Base-by-base conservation (phyloP, 2,113 vertebrate genomes). In the Casuarius casuarius region DNA sequence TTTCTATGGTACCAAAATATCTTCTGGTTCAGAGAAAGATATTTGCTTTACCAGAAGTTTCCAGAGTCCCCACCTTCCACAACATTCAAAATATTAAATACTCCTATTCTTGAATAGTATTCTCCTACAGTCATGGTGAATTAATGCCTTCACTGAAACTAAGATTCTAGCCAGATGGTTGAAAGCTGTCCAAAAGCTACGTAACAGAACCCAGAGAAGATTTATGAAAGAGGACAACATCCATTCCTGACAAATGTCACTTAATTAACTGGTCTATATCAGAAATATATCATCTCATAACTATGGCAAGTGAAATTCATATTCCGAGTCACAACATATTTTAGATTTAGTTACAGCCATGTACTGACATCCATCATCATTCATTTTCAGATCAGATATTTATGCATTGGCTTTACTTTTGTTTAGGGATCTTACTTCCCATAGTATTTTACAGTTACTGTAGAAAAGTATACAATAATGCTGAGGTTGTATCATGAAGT, bases 201-300 rank as follows among this genome's bases (percentile, higher is more conserved):
- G 75, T 82, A 89, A 68, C 8, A 84, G 44, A 87, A 89, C 10
- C 3, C 6, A 76, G 49, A 14, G 35, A 87, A 73, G 73, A 93
- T 70, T 95, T 79, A 91, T 59, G 38, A 83, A 85, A 87, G 91
- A 70, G 17, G n/a, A 83, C 20, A 77, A 51, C 77, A n/a, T 66
- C 87, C 44, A 70, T 49, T 80, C 54, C 73, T 91, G 33, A 71
- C 40, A 95, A 91, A 90, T 59, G 40, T 87, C 74, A 91, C 22
- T 79, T 67, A 94, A 31, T 42, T 85, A 94, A 91, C 62, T 83
- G 23, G 63, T 68, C 94, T 90, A 54, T 52, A 84, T 46, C 15
- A 83, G 66, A 94, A 82, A 71, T 49, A n/a, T 49, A 49, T 49
- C 31, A 71, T 71, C 48, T 46, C 14, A 25, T 33, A 71, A 49